Evolutionary conservation across 2,113 vertebrate genomes (phyloP).

Genomic region (Tupaia tana): DNA sequence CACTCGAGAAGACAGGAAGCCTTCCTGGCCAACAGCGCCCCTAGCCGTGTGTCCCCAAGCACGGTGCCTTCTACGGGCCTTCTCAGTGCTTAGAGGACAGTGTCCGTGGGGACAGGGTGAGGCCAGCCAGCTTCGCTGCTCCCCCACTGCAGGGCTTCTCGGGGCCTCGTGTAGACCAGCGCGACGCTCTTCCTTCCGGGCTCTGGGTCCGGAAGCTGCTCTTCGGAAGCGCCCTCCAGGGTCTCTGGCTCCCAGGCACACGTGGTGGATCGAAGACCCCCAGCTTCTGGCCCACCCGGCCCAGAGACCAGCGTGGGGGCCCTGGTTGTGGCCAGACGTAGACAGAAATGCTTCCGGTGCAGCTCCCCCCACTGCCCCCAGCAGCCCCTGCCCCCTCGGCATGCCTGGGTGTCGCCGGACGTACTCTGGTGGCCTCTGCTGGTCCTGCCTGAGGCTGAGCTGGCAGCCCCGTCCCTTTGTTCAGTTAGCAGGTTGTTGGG

Average conservation of each 20-base stretch:
- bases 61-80: not conserved
- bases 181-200: too few species aligned
- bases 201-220: not conserved
- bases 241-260: not conserved
- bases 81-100: not conserved
- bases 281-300: not conserved
- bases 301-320: not conserved
- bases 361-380: fast-evolving
- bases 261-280: not conserved
- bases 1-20: not conserved
- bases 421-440: not conserved
- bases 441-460: not conserved
- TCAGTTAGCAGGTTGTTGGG: too few species aligned
- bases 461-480: not conserved
- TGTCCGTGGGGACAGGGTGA: too few species aligned
- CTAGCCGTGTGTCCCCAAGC: not conserved
- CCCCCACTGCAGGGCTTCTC: not conserved
- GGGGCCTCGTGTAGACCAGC: not conserved
- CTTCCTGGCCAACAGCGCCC: not conserved
- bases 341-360: too few species aligned
- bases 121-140: not conserved
- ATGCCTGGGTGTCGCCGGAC: not conserved
- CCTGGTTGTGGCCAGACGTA: not conserved
- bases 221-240: not conserved
- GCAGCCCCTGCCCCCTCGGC: not conserved